These are phyloP conservation scores for Gallinago solitaria DNA, from an alignment of 2,797 vertebrate species.

Conservation along the genomic window DNA sequence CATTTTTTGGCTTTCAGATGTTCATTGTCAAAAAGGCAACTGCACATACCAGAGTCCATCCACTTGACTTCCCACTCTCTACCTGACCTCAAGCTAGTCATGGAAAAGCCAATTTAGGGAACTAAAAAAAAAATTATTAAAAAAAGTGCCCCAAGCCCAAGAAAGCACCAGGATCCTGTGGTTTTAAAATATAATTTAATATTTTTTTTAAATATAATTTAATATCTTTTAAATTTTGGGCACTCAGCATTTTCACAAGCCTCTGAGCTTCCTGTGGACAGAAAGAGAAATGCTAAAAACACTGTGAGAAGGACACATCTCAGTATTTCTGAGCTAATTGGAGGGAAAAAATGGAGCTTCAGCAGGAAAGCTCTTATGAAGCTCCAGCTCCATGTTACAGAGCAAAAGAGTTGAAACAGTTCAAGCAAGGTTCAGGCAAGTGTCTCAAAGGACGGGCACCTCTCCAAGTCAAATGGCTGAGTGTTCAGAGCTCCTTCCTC, in stretches of 20 bases:
- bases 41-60: neutral
- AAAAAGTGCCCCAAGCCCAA: neutral
- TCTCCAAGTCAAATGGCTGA: conserved; percentile 1
- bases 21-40: neutral
- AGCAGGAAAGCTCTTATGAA: neutral
- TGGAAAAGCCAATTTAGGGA: neutral
- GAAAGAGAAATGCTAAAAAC: neutral
- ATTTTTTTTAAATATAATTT: no score
- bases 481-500: neutral
- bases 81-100: neutral
- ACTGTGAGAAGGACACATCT: neutral
- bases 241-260: neutral
- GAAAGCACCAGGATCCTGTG: neutral
- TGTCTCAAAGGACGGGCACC: neutral
- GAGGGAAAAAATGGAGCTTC: neutral
- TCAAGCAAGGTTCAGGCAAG: conserved; percentile 33
- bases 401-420: neutral
- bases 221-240: neutral
- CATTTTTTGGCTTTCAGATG: neutral
- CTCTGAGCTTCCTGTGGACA: neutral
- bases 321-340: neutral
- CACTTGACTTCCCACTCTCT: neutral
- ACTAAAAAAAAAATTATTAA: neutral
- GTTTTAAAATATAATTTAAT: no score
- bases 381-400: neutral